Conservation (phyloP, 2,797 vertebrate genomes). For the Semaprochilodus insignis region DNA sequence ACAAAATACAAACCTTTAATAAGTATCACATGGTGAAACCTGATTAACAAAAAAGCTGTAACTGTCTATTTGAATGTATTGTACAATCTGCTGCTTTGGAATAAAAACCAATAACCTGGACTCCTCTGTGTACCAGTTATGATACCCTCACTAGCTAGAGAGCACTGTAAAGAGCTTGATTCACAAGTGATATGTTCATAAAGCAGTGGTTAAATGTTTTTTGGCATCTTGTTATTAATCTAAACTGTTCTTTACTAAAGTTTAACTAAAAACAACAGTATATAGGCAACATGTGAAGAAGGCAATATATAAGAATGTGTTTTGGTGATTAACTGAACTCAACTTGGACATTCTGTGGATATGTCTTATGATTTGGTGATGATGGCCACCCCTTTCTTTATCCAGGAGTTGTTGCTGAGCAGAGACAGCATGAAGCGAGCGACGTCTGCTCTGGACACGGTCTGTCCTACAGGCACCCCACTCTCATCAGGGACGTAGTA, state of each 20-base stretch:
- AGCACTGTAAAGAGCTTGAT: not conserved
- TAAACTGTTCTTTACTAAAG: not conserved
- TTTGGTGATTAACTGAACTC: not conserved
- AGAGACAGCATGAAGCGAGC: constrained; percentile 79
- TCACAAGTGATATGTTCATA: not conserved
- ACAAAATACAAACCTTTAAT: not conserved
- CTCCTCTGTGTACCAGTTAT: not conserved
- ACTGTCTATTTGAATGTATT: not conserved
- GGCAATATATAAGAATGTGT: not conserved
- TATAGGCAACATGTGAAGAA: not conserved
- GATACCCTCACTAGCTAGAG: not conserved
- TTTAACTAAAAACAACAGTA: not conserved
- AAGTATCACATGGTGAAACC: not conserved
- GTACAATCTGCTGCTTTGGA: not conserved
- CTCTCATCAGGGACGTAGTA: constrained; percentile 76
- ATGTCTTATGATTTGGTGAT: constrained; percentile 67
- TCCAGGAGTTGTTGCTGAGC: constrained; percentile 76
- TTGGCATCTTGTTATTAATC: not conserved
- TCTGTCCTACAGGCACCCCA: constrained; percentile 59
- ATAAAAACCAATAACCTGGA: not conserved
- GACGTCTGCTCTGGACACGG: constrained; percentile 73
- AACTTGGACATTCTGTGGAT: not conserved
- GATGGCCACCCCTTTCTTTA: constrained; percentile 77
- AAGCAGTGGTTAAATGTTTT: not conserved
- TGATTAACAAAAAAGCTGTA: not conserved